Percentiles rank a stretch among this genome's conserved stretches.
Evolutionary conservation across 1,140 invertebrate species (phyloP).

Genomic region (Ylistrum balloti): DNA sequence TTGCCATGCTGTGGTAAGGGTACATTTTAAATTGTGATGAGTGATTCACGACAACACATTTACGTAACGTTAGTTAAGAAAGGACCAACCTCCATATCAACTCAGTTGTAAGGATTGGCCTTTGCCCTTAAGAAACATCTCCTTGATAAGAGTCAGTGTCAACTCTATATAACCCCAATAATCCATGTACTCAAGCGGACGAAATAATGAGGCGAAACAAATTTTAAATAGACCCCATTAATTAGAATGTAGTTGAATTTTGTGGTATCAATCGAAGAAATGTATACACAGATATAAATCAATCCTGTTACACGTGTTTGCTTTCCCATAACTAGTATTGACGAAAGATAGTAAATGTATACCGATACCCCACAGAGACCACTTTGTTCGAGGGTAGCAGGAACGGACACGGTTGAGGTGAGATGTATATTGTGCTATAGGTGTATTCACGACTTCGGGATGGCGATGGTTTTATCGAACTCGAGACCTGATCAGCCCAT

Average conservation of each 20-base stretch:
- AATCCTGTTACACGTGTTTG: background rate
- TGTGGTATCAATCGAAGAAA: background rate
- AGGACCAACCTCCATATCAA: no score
- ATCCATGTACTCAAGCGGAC: background rate
- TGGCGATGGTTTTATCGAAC: background rate
- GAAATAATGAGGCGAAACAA: background rate
- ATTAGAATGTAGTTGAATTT: background rate
- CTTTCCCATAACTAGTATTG: background rate
- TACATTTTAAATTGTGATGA: no score
- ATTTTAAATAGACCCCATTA: background rate
- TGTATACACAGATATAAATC: background rate
- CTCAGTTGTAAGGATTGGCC: no score
- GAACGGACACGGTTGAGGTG: background rate
- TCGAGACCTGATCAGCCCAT: background rate
- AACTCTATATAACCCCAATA: background rate
- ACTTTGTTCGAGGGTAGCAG: background rate
- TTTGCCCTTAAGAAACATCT: no score
- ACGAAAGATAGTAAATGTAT: background rate
- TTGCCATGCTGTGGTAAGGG: no score
- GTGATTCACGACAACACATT: no score
- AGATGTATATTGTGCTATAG: conserved; percentile 10
- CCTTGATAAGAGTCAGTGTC: background rate
- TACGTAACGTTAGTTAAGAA: no score
- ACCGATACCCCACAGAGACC: background rate
- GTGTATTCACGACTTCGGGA: background rate